Conservation (phyloP, 2,113 vertebrate species). For the Pithys albifrons region DNA sequence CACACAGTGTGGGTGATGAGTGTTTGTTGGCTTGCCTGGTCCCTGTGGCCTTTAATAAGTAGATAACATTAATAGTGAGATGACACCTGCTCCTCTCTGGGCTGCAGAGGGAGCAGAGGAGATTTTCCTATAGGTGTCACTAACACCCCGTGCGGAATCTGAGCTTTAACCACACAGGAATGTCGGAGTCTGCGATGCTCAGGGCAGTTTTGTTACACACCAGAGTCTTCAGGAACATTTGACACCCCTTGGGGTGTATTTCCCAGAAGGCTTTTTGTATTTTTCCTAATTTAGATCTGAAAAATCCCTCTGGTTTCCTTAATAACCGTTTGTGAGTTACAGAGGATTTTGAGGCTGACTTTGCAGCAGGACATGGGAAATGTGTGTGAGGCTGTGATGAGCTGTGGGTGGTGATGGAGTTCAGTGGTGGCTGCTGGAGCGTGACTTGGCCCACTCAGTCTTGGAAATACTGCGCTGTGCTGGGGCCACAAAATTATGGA, state of each 20-base stretch:
- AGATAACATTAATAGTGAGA: neutral
- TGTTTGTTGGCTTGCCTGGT: neutral
- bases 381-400: neutral
- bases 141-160: neutral
- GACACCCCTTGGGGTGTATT: neutral
- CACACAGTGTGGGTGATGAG: fast-evolving
- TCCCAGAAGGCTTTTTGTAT: neutral
- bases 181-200: fast-evolving
- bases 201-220: neutral
- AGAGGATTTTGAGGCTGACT: neutral
- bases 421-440: neutral
- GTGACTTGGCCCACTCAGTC: neutral
- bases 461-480: neutral
- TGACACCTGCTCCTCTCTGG: neutral
- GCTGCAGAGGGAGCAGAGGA: neutral
- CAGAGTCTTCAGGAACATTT: neutral
- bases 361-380: neutral
- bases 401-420: neutral
- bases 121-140: conserved; percentile 60
- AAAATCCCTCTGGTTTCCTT: neutral
- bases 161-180: neutral
- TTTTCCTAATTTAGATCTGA: neutral
- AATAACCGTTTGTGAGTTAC: neutral
- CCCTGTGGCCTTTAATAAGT: neutral
- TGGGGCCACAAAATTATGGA: neutral